phyloP scores from a whole-genome alignment of 1,140 invertebrate genomes.

The Drosophila funebris region DNA sequence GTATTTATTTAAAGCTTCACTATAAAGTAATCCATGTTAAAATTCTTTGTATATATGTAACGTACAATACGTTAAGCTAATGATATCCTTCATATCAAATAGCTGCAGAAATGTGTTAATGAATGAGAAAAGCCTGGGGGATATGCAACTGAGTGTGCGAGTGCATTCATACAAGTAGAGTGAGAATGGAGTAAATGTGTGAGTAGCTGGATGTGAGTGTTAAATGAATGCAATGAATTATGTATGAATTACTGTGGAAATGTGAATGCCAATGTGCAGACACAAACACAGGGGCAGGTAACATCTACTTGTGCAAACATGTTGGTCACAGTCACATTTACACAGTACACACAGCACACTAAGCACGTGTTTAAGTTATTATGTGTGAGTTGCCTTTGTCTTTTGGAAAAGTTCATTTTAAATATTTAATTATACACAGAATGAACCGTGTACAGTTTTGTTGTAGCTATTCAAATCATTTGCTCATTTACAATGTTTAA shows the following conservation, averaged over 20 bases:
- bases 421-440: constrained; percentile 61
- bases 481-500: constrained; percentile 57
- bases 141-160: neutral
- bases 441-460: constrained; percentile 21
- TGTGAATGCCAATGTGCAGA: constrained; percentile 42
- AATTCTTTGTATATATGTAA: neutral
- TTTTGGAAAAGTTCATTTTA: constrained; percentile 36
- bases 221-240: constrained; percentile 81
- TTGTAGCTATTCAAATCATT: constrained; percentile 72
- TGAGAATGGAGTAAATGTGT: constrained; percentile 21
- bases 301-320: constrained; percentile 55
- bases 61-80: constrained; percentile 1
- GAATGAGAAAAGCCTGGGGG: constrained; percentile 50
- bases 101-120: constrained; percentile 59
- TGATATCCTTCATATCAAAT: constrained; percentile 10
- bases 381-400: constrained; percentile 38
- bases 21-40: neutral
- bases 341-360: constrained; percentile 10
- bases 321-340: constrained; percentile 39
- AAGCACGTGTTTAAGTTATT: neutral
- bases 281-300: constrained; percentile 43
- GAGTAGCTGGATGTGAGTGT: constrained; percentile 48
- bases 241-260: constrained; percentile 77
- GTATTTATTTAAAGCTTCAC: neutral
- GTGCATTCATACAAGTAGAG: constrained; percentile 17